Percentiles rank a stretch among this genome's conserved stretches.
Conservation (phyloP, 2,113 vertebrate species). For the Rattus norvegicus region GRCr8 NC_086033.1:56589501-56590000, state of each 20-base stretch:
- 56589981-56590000: too few relatives aligned
- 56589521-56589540: conserved; percentile 25
- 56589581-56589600: not conserved
- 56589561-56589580: conserved; percentile 11
- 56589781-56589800: not conserved
- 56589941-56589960: too few relatives aligned
- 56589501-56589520: conserved; percentile 44
- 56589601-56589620: conserved; percentile 1
- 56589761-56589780: not conserved
- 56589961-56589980: too few relatives aligned
- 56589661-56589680: conserved; percentile 1
- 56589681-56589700: not conserved
- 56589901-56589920: not conserved
- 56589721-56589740: not conserved
- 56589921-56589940: not conserved
- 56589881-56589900: not conserved
- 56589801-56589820: too few relatives aligned
- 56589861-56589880: not conserved
- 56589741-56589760: not conserved
- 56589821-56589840: accelerated
- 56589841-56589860: accelerated
- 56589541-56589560: conserved; percentile 34
- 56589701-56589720: not conserved
- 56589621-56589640: not conserved
- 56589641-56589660: not conserved